A percentile compares a stretch with the other conserved stretches of the same genome.
These are phyloP conservation scores for Centropristis striata DNA, from an alignment of 2,113 vertebrate species.

Conservation along the genomic window DNA sequence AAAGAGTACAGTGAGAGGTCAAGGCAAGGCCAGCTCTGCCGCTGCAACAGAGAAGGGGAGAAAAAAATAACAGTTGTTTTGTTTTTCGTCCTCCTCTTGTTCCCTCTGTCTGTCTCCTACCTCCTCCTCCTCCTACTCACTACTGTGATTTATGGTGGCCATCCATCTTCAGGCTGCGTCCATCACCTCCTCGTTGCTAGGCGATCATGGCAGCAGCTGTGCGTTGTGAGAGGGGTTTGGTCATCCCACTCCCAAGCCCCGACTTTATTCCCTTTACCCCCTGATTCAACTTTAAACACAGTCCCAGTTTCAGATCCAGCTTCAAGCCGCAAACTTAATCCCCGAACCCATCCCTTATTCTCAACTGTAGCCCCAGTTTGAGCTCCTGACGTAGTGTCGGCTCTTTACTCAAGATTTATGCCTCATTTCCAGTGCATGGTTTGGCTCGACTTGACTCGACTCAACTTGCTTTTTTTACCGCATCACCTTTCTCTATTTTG, in stretches of 20 bases:
- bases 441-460: too few species aligned
- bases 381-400: background rate
- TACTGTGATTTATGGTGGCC: slow-evolving; percentile 98
- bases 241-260: slow-evolving; percentile 48
- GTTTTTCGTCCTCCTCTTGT: slow-evolving; percentile 86
- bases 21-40: slow-evolving; percentile 63
- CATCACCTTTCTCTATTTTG: too few species aligned
- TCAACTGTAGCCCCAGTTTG: background rate
- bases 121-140: slow-evolving; percentile 82
- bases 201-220: slow-evolving; percentile 98
- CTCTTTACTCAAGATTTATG: background rate
- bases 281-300: background rate
- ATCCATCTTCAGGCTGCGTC: slow-evolving; percentile 98
- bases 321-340: background rate
- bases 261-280: slow-evolving; percentile 40
- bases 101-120: slow-evolving; percentile 58
- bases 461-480: too few species aligned
- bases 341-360: background rate
- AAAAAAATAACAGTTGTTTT: slow-evolving; percentile 87
- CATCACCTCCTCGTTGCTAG: slow-evolving; percentile 99
- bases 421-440: too few species aligned
- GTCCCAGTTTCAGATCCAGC: background rate
- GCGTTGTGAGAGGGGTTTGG: slow-evolving; percentile 82
- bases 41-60: slow-evolving; percentile 21
- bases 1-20: slow-evolving; percentile 76